A percentile compares a stretch with the other conserved stretches of the same genome.
phyloP scores from a whole-genome alignment of 1,140 invertebrate species.

The Saccostrea echinata region DNA sequence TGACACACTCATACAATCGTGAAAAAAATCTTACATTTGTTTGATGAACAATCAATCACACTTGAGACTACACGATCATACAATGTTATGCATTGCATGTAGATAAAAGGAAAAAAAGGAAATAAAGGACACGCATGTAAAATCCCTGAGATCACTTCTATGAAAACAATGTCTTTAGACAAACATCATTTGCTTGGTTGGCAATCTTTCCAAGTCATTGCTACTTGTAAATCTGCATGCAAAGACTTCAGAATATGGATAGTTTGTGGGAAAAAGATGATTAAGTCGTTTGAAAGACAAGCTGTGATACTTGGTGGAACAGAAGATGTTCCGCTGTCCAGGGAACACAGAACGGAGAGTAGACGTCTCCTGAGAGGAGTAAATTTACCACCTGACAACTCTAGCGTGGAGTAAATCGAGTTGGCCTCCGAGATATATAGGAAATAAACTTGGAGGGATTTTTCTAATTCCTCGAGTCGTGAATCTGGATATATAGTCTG shows the following conservation, averaged over 20 bases:
- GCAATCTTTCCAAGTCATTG: neutral
- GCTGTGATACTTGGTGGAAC: neutral
- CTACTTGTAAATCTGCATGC: neutral
- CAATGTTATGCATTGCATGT: too few relatives aligned
- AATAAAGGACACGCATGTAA: neutral
- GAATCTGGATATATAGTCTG: neutral
- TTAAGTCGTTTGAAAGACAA: neutral
- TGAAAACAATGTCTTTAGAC: neutral
- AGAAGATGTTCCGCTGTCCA: neutral
- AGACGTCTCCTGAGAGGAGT: neutral
- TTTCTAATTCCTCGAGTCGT: neutral
- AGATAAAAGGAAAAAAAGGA: too few relatives aligned
- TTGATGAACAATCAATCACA: too few relatives aligned
- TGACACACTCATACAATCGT: too few relatives aligned
- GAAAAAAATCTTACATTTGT: too few relatives aligned
- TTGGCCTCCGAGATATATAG: neutral
- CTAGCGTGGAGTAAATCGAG: neutral
- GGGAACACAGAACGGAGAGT: neutral
- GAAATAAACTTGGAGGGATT: neutral
- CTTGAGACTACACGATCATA: too few relatives aligned
- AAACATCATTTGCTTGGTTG: neutral
- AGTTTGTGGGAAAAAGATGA: neutral
- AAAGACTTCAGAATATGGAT: neutral
- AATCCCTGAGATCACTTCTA: neutral
- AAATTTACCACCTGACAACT: neutral